Conservation (phyloP, 1,140 invertebrate genomes). For the Drosophila littoralis region DNA sequence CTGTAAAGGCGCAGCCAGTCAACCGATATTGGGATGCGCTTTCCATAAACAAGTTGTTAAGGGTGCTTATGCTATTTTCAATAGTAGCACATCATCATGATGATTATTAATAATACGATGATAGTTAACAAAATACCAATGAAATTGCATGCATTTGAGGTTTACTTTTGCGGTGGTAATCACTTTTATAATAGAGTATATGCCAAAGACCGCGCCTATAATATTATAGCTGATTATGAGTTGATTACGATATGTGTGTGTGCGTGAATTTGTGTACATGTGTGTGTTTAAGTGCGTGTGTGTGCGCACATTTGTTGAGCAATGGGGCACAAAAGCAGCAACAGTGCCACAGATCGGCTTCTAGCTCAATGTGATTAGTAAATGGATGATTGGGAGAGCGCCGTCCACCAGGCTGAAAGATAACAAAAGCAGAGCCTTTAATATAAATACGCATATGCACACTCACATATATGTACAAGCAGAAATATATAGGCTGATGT, state of each 20-base stretch:
- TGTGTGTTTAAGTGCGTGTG: neutral
- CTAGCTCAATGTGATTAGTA: constrained; percentile 26
- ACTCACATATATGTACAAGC: no score
- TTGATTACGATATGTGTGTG: constrained; percentile 41
- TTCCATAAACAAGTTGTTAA: constrained; percentile 4
- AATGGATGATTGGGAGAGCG: neutral
- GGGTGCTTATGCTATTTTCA: neutral
- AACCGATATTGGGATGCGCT: constrained; percentile 8
- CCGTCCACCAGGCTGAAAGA: no score
- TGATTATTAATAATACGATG: constrained; percentile 27
- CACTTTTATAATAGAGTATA: constrained; percentile 43
- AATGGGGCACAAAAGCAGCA: constrained; percentile 21
- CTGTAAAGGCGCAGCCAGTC: constrained; percentile 10
- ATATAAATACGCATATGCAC: no score
- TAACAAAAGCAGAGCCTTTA: no score
- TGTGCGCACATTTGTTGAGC: constrained; percentile 16
- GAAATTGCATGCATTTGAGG: constrained; percentile 67
- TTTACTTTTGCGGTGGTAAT: constrained; percentile 63
- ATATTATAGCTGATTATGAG: constrained; percentile 71
- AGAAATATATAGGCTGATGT: no score
- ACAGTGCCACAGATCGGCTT: constrained; percentile 55
- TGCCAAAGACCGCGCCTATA: constrained; percentile 63
- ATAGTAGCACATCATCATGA: constrained; percentile 22
- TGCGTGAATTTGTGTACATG: constrained; percentile 2
- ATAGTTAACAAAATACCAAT: constrained; percentile 35